phyloP scores from a whole-genome alignment of 37 sponge, comb jelly and placozoan species.

The Eunapius fragilis region DNA sequence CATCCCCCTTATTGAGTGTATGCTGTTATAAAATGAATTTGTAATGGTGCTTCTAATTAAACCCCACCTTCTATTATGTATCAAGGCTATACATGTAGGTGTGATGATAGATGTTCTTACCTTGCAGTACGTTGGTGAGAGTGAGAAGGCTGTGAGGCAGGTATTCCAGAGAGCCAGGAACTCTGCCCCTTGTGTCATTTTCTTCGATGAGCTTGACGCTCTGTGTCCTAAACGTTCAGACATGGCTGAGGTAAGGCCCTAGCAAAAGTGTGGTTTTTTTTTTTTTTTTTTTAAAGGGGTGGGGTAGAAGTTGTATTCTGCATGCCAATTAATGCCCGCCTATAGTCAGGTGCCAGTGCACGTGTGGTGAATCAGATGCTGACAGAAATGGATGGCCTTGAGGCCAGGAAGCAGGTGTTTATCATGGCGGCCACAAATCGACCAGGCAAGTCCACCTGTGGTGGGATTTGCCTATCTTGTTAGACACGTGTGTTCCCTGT shows the following conservation, averaged over 20 bases:
- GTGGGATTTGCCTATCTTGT: not conserved
- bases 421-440: slow-evolving; percentile 97
- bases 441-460: slow-evolving; percentile 59
- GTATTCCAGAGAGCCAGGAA: slow-evolving; percentile 95
- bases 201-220: slow-evolving; percentile 98
- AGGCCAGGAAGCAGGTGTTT: slow-evolving; percentile 91
- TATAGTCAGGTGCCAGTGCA: slow-evolving; percentile 79
- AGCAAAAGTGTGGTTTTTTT: too few relatives aligned
- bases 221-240: slow-evolving; percentile 93
- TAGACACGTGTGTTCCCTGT: slow-evolving; percentile 14
- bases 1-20: too few relatives aligned
- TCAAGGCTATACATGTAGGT: too few relatives aligned
- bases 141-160: slow-evolving; percentile 96
- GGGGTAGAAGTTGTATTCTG: not conserved
- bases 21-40: too few relatives aligned
- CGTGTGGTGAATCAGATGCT: slow-evolving; percentile 97
- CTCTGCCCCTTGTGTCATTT: slow-evolving; percentile 98
- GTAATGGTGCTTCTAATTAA: too few relatives aligned
- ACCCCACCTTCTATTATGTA: too few relatives aligned
- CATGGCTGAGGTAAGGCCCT: slow-evolving; percentile 67
- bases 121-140: slow-evolving; percentile 98
- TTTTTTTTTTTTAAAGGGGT: too few relatives aligned
- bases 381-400: slow-evolving; percentile 99
- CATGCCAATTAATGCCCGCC: not conserved
- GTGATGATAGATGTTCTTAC: not conserved